Base-by-base conservation (phyloP, 2,113 vertebrate species). In the Monopterus albus region DNA sequence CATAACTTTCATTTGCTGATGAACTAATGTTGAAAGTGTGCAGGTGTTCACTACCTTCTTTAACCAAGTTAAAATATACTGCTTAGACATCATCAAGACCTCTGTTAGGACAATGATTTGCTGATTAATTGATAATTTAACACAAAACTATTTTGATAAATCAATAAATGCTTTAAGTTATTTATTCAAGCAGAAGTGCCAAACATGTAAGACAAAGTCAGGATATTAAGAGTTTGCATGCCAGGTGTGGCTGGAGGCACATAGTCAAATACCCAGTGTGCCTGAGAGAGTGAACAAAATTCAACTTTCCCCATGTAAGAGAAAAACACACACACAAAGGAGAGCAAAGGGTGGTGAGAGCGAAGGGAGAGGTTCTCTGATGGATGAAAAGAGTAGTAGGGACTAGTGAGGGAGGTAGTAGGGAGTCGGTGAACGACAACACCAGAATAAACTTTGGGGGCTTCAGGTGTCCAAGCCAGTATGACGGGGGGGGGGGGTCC, bases 381-480 rank as follows among this genome's bases (percentile, higher is more conserved):
- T 4, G 45, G 75, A 64, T 35, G 57, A 65, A 7, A 7, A 7
- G 66, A 69, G 76, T 39, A 53, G 46, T 59, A 31, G 33, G 35
- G 18, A 26, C 26, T 3, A 3, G 52, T 21, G 33, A 28, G 18
- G 21, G 62, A 15, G 38, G 60, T 12, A 43, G 36, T 49, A 61
- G 50, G 56, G 80, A 67, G 63, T 67, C 72, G 78, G 70, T 88
- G 88, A 91, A 92, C 85, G 2, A 50, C 23, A 17, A 17, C 86
- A 81, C 78, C 84, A 83, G 88, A 93, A 94, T 91, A 94, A 92
- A 89, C 42, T 33, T 5, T 13, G 39, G 52, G 5, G 11, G 38
- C 72, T 29, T 89, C 53, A 50, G 75, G 72, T 89, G 87, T 87
- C 88, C 64, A 56, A 50, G 61, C 56, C 3, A 0, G 60, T 29